A percentile compares a stretch with the other conserved stretches of the same genome.
Evolutionary conservation across 2,797 vertebrate genomes (phyloP).

Genomic region (Cyclopterus lumpus): DNA sequence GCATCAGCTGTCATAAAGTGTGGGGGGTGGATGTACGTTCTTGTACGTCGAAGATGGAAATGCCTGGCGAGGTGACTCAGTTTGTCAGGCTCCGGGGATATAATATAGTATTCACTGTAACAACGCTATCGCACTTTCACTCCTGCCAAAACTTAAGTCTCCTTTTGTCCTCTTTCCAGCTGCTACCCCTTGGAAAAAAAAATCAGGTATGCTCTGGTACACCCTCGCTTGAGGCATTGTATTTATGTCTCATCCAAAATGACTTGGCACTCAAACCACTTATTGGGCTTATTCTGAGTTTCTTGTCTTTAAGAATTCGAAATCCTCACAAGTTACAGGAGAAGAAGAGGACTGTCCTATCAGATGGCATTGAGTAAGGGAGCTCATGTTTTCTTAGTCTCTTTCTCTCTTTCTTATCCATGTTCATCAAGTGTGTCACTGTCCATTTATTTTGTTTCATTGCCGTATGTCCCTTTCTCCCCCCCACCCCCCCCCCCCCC

Average conservation of each 20-base stretch:
- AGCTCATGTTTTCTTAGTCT: conserved; percentile 34
- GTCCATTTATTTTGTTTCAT: conserved; percentile 73
- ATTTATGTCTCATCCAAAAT: conserved; percentile 54
- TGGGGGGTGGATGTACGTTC: conserved; percentile 53
- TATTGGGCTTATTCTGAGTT: conserved; percentile 19
- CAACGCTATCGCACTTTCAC: conserved; percentile 61
- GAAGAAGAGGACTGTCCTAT: conserved; percentile 96
- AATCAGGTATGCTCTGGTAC: conserved; percentile 86
- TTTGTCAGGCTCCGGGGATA: conserved; percentile 63
- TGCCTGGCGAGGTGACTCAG: conserved; percentile 68
- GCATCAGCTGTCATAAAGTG: conserved; percentile 35
- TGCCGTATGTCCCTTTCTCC: conserved; percentile 42
- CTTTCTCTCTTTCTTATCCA: conserved; percentile 31
- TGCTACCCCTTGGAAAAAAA: conserved; percentile 95
- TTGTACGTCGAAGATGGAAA: conserved; percentile 49
- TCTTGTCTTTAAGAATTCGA: conserved; percentile 86
- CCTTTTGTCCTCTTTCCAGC: conserved; percentile 83
- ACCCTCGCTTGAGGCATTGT: conserved; percentile 42
- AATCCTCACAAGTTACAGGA: conserved; percentile 89
- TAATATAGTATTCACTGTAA: conserved; percentile 80
- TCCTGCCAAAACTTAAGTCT: conserved; percentile 77
- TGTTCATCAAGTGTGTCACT: conserved; percentile 51
- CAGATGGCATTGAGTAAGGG: conserved; percentile 96
- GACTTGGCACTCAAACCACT: conserved; percentile 40
- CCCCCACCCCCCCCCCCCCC: conserved; percentile 2